Evolutionary conservation across 2,113 vertebrate genomes (phyloP), one percentile per base, ranked within the genome.

Genomic region (Erythrocercus mccallii): DNA sequence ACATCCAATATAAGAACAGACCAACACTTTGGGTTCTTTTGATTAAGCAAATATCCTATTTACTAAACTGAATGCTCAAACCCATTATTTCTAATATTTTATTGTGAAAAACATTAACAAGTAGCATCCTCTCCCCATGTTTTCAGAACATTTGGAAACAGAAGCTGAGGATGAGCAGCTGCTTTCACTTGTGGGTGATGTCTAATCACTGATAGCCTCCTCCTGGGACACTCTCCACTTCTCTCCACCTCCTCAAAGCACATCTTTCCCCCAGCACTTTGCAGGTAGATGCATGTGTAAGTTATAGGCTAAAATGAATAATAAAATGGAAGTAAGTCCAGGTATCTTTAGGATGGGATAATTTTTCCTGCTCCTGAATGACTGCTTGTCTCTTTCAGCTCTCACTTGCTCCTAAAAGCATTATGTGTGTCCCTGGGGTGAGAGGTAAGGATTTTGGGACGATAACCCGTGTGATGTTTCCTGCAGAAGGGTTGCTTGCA

Each of bases 341-440:
- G 9, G 3, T 45, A 12, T 7, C 15, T 68, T 9, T 27, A 44
- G 33, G 48, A 8, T 64, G 57, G n/a, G 51, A 42, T 11, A 62
- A 12, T 2, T 4, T 70, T 57, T 65, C 58, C 4, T 73, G 40
- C n/a, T 89, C 20, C 10, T 73, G 69, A 42, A 17, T 66, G 56
- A 9, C 10, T 72, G 30, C 18, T 66, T 30, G 9, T 25, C 30
- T 74, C 62, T 62, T 30, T 35, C 22, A 56, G 73, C 12, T 44
- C 27, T 68, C 27, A 6, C 38, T 65, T 65, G 24, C 58, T 90
- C 33, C 54, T 27, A 44, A 31, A 81, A 81, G 27, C n/a, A 9
- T 30, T 2, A 0, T 25, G 45, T 0, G 3, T 6, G 15, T 70
- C 19, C 77, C 69, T 60, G 56, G 47, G 33, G 27, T 3, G 10